Base-by-base conservation (phyloP, 2,113 vertebrate genomes). In the Mola mola region DNA sequence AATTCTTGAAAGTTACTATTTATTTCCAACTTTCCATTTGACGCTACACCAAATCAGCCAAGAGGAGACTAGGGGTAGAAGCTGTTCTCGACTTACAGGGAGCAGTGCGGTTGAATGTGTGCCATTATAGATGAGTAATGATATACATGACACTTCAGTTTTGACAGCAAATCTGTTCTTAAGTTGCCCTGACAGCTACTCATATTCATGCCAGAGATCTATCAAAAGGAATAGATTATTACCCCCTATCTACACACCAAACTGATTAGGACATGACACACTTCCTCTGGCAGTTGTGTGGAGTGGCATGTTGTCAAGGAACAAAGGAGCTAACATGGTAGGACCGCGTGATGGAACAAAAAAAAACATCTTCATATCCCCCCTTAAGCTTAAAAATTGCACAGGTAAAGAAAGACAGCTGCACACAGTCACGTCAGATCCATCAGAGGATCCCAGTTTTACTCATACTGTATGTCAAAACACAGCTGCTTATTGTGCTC, bases 151-250 rank as follows among this genome's bases (percentile, higher is more conserved):
- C 73, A 60, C 73, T 83, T 87, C 65, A 58, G 38, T 79, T 79
- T 76, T 83, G 83, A 86, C 82, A 81, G 68, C 48, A 85, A 85
- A 85, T 86, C 71, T 88, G 60, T 79, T 73, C 78, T 78, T 73
- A 75, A 81, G 66, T 83, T 86, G 66, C 65, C 3, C 19, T 84
- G 87, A 87, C 87, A 87, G 74, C 61, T 48, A 46, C 57, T 87
- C 65, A 74, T 42, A 70, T 76, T 73, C 62, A 33, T 83, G 81
- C 75, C 75, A 79, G 68, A 65, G 37, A 74, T 48, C 78, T 70
- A 76, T 88, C 81, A 87, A 77, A 81, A 53, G 65, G 73, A 82
- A 86, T 76, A 66, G 71, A 82, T 86, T 57, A 73, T 85, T 75
- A 51, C 31, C 57, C 53, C 53, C 37, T 57, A 51, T 84, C 72